These are phyloP conservation scores for Scaptomyza caliginosa DNA, from an alignment of 2,888 invertebrate species.

Conservation along the genomic window DNA sequence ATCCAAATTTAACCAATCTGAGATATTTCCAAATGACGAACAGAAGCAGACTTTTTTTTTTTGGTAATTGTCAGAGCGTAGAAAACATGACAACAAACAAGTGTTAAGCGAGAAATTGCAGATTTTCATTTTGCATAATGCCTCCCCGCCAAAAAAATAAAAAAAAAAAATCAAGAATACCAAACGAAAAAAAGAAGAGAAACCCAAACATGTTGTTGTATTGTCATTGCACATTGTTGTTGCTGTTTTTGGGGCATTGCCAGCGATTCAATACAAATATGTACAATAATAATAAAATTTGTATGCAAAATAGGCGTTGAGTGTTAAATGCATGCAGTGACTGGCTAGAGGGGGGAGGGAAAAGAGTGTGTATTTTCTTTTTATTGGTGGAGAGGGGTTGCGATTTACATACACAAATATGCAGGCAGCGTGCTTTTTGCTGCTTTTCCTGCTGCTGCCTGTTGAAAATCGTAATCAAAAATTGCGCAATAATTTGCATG, in stretches of 20 bases:
- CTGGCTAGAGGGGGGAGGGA: conserved; percentile 16
- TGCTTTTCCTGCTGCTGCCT: conserved; percentile 21
- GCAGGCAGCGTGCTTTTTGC: conserved; percentile 35
- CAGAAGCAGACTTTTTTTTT: conserved; percentile 8
- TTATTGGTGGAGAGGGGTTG: background rate
- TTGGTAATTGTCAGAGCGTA: conserved; percentile 35
- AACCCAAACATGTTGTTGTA: conserved; percentile 18
- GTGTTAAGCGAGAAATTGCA: conserved; percentile 68
- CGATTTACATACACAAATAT: conserved; percentile 73
- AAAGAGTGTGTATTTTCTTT: background rate
- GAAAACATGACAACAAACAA: conserved; percentile 76
- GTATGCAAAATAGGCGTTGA: conserved; percentile 79
- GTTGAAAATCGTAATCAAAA: conserved; percentile 79
- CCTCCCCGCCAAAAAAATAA: conserved; percentile 31
- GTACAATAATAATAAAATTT: conserved; percentile 78
- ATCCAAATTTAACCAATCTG: background rate
- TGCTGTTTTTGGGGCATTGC: conserved; percentile 47
- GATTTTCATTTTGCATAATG: conserved; percentile 76
- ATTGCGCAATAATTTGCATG: conserved; percentile 80
- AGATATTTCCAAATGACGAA: background rate
- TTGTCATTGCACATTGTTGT: conserved; percentile 15
- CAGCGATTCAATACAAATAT: conserved; percentile 71
- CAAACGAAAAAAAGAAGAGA: conserved; percentile 10
- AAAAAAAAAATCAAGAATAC: conserved; percentile 6
- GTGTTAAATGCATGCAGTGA: conserved; percentile 76